Evolutionary conservation across 2,888 invertebrate genomes (phyloP).

Genomic region (Matsumyia berberina): DNA sequence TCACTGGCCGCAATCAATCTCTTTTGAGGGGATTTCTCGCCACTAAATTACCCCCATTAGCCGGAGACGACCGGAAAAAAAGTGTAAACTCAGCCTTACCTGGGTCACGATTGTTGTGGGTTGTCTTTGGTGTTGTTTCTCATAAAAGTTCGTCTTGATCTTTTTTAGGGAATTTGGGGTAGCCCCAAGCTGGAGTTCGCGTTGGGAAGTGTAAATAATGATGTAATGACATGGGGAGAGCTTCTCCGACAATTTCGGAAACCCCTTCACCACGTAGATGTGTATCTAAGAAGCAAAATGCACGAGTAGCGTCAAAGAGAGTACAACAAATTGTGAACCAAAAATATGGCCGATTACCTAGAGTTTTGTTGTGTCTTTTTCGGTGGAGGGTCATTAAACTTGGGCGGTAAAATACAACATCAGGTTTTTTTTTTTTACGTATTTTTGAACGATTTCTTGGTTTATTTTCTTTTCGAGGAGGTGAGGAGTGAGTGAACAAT

Average conservation of each 20-base stretch:
- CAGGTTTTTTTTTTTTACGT: constrained; percentile 30
- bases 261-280: constrained; percentile 30
- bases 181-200: neutral
- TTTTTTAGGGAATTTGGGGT: neutral
- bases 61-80: constrained; percentile 23
- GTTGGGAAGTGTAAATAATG: constrained; percentile 17
- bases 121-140: neutral
- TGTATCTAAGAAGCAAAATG: constrained; percentile 45
- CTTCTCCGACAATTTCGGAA: constrained; percentile 34
- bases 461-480: constrained; percentile 32
- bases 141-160: neutral
- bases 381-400: constrained; percentile 66
- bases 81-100: constrained; percentile 48
- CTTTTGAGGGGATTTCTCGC: neutral
- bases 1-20: constrained; percentile 61
- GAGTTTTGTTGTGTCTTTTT: neutral
- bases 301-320: constrained; percentile 26
- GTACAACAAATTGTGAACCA: constrained; percentile 11
- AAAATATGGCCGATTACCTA: constrained; percentile 45
- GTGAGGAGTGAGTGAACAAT: constrained; percentile 52
- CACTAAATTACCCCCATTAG: constrained; percentile 38
- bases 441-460: constrained; percentile 11
- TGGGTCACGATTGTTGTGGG: neutral
- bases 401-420: constrained; percentile 46
- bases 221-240: constrained; percentile 37